phyloP scores from a whole-genome alignment of 2,888 invertebrate species.

The Myopa tessellatipennis region DNA sequence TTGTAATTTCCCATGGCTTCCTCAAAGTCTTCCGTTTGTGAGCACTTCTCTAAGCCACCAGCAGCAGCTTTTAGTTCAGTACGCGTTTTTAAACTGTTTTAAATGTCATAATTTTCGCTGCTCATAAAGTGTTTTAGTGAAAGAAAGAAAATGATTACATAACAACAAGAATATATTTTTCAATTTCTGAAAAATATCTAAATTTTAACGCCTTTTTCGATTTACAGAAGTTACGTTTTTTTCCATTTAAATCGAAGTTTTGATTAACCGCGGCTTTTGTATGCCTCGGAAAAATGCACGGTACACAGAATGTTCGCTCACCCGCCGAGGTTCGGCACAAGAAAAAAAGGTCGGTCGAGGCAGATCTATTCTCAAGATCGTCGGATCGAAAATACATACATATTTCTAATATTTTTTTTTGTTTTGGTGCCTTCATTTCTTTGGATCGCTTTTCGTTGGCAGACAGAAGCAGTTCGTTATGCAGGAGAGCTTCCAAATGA shows the following conservation, averaged over 20 bases:
- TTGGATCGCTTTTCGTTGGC: slow-evolving; percentile 25
- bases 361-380: not conserved
- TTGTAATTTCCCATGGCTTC: slow-evolving; percentile 32
- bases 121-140: not conserved
- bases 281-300: slow-evolving; percentile 53
- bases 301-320: slow-evolving; percentile 60
- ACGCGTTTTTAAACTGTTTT: slow-evolving; percentile 30
- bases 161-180: not conserved
- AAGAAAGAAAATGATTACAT: not conserved
- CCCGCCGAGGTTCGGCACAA: slow-evolving; percentile 65
- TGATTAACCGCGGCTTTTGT: not conserved
- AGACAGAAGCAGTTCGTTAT: slow-evolving; percentile 63
- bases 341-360: slow-evolving; percentile 61
- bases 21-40: not conserved
- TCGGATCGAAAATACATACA: not conserved
- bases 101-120: slow-evolving; percentile 23
- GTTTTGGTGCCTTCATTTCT: not conserved
- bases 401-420: not conserved
- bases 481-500: slow-evolving; percentile 60
- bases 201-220: not conserved
- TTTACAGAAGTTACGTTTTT: not conserved
- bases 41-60: not conserved
- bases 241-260: not conserved
- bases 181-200: not conserved
- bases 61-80: slow-evolving; percentile 11